Percentiles rank a stretch among this genome's conserved stretches.
Evolutionary conservation across 1,140 invertebrate genomes (phyloP).

Genomic region (Neodiprion virginianus): DNA sequence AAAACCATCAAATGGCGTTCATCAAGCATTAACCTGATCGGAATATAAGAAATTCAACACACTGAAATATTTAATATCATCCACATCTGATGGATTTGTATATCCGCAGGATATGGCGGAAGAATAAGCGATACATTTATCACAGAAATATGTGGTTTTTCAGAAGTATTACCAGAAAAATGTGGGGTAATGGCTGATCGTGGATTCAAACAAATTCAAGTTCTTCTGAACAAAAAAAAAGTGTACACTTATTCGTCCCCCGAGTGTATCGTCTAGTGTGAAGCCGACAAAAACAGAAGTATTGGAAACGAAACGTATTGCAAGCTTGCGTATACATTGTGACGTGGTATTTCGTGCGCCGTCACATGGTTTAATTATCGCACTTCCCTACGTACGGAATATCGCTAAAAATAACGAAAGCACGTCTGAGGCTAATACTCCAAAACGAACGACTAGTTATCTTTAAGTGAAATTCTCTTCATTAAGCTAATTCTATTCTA

Average conservation of each 20-base stretch:
- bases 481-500: no score
- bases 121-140: conserved; percentile 44
- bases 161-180: conserved; percentile 35
- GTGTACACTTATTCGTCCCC: conserved; percentile 46
- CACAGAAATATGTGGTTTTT: conserved; percentile 47
- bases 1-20: conserved; percentile 49
- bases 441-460: no score
- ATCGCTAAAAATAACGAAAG: no score
- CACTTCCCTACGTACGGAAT: no score
- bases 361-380: no score
- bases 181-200: conserved; percentile 45
- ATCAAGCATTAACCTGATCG: conserved; percentile 58
- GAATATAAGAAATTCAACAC: conserved; percentile 60
- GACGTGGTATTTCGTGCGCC: no score
- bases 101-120: conserved; percentile 53
- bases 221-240: conserved; percentile 31
- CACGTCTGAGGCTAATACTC: no score
- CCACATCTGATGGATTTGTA: conserved; percentile 54
- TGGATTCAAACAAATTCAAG: conserved; percentile 47
- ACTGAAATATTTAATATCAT: conserved; percentile 59
- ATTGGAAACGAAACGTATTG: conserved; percentile 48
- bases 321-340: conserved; percentile 49
- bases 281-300: conserved; percentile 43
- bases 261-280: conserved; percentile 39
- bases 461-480: no score